Evolutionary conservation across 2,113 vertebrate species (phyloP).

Genomic region (Malurus elegans): DNA sequence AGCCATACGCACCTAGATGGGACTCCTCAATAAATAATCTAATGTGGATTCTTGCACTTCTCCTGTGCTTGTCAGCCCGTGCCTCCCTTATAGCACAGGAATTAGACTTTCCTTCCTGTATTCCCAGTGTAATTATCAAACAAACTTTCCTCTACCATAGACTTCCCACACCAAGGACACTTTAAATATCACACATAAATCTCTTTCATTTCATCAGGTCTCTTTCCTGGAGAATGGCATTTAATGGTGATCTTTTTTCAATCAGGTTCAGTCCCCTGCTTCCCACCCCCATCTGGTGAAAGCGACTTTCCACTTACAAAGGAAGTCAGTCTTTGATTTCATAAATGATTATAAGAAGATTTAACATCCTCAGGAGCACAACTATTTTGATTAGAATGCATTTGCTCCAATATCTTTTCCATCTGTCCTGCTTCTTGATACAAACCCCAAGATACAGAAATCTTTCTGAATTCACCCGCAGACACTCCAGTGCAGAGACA

Average conservation of each 20-base stretch:
- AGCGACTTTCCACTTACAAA: slow-evolving; percentile 42
- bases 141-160: slow-evolving; percentile 7
- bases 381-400: slow-evolving; percentile 40
- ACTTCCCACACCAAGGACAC: slow-evolving; percentile 11
- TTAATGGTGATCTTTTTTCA: slow-evolving; percentile 47
- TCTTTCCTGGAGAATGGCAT: slow-evolving; percentile 26
- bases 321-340: slow-evolving; percentile 66
- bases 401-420: slow-evolving; percentile 58
- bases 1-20: slow-evolving; percentile 4
- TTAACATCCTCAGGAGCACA: slow-evolving; percentile 57
- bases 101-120: slow-evolving; percentile 32
- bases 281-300: slow-evolving; percentile 54
- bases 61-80: slow-evolving; percentile 23
- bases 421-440: slow-evolving; percentile 33
- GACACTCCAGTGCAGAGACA: neutral
- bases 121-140: slow-evolving; percentile 35
- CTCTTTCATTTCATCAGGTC: slow-evolving; percentile 3
- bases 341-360: slow-evolving; percentile 61
- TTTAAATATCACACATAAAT: slow-evolving; percentile 58
- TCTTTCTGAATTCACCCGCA: neutral
- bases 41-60: neutral
- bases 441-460: neutral
- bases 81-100: slow-evolving; percentile 15
- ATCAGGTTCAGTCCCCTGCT: slow-evolving; percentile 34
- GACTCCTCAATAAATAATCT: slow-evolving; percentile 13